Percentiles rank a stretch among this genome's conserved stretches.
Evolutionary conservation across 2,113 vertebrate genomes (phyloP).

Genomic region (Halcyon senegalensis): DNA sequence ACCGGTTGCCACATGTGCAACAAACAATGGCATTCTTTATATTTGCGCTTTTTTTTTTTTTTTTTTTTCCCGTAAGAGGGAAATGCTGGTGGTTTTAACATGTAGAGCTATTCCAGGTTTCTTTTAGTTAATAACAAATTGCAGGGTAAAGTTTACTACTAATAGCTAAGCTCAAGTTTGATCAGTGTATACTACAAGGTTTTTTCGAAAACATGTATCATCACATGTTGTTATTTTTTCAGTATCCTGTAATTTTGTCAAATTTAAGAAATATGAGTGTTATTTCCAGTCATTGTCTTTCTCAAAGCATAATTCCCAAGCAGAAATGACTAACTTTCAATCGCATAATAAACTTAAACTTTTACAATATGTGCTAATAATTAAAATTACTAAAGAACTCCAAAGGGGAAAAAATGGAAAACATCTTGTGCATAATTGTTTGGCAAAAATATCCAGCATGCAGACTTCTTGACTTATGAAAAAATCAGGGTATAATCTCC

Average conservation of each 20-base stretch:
- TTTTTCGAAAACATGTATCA: neutral
- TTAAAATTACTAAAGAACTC: neutral
- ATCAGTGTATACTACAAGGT: neutral
- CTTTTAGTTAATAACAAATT: slow-evolving; percentile 17
- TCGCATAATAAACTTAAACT: neutral
- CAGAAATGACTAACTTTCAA: neutral
- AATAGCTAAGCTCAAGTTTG: neutral
- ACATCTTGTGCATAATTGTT: neutral
- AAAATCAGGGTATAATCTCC: neutral
- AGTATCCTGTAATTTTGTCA: neutral
- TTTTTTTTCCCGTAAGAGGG: neutral
- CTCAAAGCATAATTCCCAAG: neutral
- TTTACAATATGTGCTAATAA: neutral
- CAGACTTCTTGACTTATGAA: neutral
- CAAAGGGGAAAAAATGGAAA: neutral
- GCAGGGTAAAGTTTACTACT: neutral
- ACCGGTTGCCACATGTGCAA: neutral
- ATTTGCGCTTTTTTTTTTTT: neutral
- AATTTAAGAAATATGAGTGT: neutral
- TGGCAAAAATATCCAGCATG: neutral
- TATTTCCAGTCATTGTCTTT: neutral
- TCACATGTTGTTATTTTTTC: neutral
- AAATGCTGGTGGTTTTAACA: neutral
- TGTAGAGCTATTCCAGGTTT: neutral
- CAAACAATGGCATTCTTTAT: slow-evolving; percentile 50